Percentiles rank a stretch among this genome's conserved stretches.
Conservation (phyloP, 2,113 vertebrate species). For the Eonycteris spelaea region DNA sequence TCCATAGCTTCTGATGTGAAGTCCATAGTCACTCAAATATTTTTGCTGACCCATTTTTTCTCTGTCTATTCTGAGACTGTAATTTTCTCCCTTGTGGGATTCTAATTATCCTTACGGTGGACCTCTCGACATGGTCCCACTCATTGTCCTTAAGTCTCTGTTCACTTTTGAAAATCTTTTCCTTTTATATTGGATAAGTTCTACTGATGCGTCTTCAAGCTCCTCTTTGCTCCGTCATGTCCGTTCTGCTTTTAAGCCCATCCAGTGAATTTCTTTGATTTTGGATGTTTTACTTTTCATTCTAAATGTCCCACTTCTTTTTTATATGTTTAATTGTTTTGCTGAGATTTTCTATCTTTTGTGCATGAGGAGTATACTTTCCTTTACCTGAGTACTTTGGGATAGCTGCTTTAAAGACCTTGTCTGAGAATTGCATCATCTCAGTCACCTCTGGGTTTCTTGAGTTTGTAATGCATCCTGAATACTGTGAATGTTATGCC, state of each 20-base stretch:
- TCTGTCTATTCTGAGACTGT: neutral
- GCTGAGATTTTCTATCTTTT: neutral
- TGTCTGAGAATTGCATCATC: neutral
- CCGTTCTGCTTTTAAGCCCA: neutral
- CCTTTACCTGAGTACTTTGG: neutral
- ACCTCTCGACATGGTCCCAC: neutral
- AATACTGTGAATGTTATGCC: neutral
- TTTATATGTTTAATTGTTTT: neutral
- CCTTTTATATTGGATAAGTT: accelerated
- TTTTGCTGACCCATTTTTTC: neutral
- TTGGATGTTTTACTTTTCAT: neutral
- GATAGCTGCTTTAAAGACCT: neutral
- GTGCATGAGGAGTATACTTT: neutral
- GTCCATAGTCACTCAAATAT: neutral
- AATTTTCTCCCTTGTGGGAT: neutral
- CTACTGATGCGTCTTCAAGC: neutral
- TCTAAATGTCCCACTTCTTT: neutral
- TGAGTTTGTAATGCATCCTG: neutral
- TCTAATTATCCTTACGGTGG: neutral
- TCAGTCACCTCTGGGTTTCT: no score
- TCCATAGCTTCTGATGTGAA: neutral
- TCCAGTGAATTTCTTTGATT: neutral
- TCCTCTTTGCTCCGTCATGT: neutral
- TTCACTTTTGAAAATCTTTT: neutral
- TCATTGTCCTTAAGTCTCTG: neutral